Conservation (phyloP, 1,140 invertebrate species). For the Trichonephila clavipes region DNA sequence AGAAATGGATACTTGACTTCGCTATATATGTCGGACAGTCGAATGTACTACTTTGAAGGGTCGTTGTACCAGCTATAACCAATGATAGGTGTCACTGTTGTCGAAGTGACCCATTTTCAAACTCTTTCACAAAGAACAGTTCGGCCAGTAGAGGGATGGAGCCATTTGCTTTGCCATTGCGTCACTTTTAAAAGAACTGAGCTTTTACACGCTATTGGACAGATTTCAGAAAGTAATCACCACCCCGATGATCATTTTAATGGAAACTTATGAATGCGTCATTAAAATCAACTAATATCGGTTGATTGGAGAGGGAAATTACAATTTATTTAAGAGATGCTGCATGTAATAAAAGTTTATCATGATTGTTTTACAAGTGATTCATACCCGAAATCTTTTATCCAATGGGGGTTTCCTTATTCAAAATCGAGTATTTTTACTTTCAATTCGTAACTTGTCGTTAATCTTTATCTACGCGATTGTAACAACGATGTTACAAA, state of each 20-base stretch:
- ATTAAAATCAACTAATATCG: not conserved
- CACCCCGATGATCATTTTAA: not conserved
- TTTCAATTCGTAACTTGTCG: not conserved
- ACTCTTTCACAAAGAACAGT: conserved; percentile 26
- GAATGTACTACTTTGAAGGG: conserved; percentile 49
- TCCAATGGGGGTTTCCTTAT: not conserved
- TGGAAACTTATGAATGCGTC: not conserved
- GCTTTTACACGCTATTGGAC: conserved; percentile 43
- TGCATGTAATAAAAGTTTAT: not conserved
- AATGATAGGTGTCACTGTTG: conserved; percentile 68
- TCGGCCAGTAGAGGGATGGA: conserved; percentile 13
- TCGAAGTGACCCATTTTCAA: conserved; percentile 64
- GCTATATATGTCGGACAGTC: conserved; percentile 55
- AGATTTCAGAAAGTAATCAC: conserved; percentile 14
- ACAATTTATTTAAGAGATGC: not conserved
- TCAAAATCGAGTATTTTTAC: not conserved
- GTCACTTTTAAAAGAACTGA: conserved; percentile 28
- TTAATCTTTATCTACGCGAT: not conserved
- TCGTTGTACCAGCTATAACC: conserved; percentile 68
- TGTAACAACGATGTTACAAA: not conserved
- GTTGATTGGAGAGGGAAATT: not conserved
- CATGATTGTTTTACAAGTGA: not conserved
- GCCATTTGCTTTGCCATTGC: conserved; percentile 45
- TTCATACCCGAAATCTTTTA: conserved; percentile 1
- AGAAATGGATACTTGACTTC: conserved; percentile 36